Conservation (phyloP, 1,140 invertebrate genomes). For the Orchesella cincta region DNA sequence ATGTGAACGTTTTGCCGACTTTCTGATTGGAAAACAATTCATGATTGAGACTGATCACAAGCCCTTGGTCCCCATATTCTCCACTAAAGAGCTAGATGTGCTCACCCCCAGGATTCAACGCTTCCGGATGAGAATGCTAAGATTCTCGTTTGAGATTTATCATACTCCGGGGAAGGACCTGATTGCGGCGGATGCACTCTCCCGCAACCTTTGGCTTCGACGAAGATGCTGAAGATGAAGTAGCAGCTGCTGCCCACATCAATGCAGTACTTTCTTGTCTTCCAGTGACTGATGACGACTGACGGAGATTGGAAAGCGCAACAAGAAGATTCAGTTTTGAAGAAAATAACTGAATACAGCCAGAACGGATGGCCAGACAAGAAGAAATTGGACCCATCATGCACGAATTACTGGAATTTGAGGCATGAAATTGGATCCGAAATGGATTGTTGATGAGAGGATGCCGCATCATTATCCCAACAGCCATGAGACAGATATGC, state of each 20-base stretch:
- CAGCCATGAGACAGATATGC: not conserved
- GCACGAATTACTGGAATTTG: not conserved
- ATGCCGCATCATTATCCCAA: not conserved
- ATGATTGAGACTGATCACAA: conserved; percentile 54
- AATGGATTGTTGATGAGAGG: not conserved
- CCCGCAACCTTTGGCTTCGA: conserved; percentile 5
- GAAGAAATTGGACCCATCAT: not conserved
- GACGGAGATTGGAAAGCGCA: conserved; percentile 31
- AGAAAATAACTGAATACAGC: not conserved
- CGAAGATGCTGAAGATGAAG: conserved; percentile 6
- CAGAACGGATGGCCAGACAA: not conserved
- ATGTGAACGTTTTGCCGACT: not conserved
- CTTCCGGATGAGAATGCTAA: conserved; percentile 55
- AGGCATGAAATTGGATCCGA: not conserved
- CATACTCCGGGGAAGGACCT: conserved; percentile 37
- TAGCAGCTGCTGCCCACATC: not conserved
- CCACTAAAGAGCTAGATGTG: conserved; percentile 36
- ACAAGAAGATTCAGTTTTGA: not conserved
- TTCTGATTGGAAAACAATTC: conserved; percentile 13
- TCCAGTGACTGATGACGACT: conserved; percentile 25
- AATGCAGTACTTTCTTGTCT: not conserved
- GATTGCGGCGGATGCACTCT: conserved; percentile 22
- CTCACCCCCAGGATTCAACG: conserved; percentile 20
- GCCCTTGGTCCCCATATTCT: not conserved
- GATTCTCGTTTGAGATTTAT: conserved; percentile 46